A percentile compares a stretch with the other conserved stretches of the same genome.
phyloP scores from a whole-genome alignment of 2,888 invertebrate genomes.

The Eumacrocentrus americanus region DNA sequence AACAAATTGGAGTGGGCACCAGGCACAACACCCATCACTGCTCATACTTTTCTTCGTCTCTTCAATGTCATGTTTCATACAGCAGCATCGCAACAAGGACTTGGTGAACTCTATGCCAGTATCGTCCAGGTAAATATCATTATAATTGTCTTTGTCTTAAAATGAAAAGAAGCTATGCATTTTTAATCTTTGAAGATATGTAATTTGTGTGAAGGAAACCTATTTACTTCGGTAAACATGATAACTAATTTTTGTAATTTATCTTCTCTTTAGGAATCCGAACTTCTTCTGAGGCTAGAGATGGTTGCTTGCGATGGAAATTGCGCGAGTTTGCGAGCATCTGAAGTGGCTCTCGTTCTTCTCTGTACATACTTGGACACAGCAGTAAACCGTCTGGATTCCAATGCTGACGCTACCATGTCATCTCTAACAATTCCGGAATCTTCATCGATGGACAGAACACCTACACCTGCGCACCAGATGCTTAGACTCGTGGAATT shows the following conservation, averaged over 20 bases:
- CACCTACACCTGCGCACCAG: conserved; percentile 60
- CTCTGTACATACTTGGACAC: conserved; percentile 75
- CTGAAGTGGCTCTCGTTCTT: conserved; percentile 79
- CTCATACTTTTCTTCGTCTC: conserved; percentile 74
- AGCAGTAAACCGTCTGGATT: conserved; percentile 62
- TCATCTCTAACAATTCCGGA: conserved; percentile 35
- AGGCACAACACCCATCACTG: conserved; percentile 67
- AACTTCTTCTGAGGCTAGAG: conserved; percentile 74
- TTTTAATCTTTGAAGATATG: too few species aligned
- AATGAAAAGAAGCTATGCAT: too few species aligned
- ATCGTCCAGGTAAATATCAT: conserved; percentile 61
- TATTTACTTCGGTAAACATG: too few species aligned
- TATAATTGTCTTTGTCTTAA: neutral
- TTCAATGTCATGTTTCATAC: conserved; percentile 69
- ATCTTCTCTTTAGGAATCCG: conserved; percentile 63
- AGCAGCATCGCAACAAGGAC: conserved; percentile 64
- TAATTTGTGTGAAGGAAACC: too few species aligned
- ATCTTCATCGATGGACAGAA: conserved; percentile 40
- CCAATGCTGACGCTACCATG: conserved; percentile 43
- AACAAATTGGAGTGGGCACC: conserved; percentile 75
- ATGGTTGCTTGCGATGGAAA: conserved; percentile 77
- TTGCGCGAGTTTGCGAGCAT: conserved; percentile 76
- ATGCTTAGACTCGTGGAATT: conserved; percentile 72
- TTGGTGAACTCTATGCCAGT: conserved; percentile 64
- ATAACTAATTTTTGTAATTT: conserved; percentile 1